Evolutionary conservation across 2,888 invertebrate genomes (phyloP).

Genomic region (Linyphia triangularis): DNA sequence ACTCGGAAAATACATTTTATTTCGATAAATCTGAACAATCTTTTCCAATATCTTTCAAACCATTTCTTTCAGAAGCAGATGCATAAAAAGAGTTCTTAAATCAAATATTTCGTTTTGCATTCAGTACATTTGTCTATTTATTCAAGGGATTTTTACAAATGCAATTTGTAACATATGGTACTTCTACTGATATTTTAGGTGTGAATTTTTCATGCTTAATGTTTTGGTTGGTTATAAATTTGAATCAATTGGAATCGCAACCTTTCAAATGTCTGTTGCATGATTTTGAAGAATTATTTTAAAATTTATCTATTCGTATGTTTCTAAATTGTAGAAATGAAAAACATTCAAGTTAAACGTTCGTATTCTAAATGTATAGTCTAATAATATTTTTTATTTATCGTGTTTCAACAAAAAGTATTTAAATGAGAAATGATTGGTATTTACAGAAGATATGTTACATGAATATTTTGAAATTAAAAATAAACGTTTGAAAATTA

Average conservation of each 20-base stretch:
- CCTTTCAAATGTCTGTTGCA: too few species aligned
- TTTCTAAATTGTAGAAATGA: too few species aligned
- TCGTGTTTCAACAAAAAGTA: too few species aligned
- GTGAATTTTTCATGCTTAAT: not conserved
- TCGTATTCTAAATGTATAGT: too few species aligned
- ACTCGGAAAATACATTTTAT: not conserved
- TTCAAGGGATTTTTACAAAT: not conserved
- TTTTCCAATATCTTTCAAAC: conserved; percentile 33
- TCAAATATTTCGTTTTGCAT: conserved; percentile 38
- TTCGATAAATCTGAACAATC: conserved; percentile 39
- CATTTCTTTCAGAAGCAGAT: conserved; percentile 32
- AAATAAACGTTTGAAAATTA: too few species aligned
- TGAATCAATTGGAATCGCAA: not conserved
- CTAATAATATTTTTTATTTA: too few species aligned
- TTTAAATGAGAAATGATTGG: too few species aligned
- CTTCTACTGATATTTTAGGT: not conserved
- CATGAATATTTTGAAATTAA: too few species aligned
- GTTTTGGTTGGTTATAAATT: not conserved
- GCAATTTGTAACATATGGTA: conserved; percentile 7
- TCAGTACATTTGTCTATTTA: conserved; percentile 21
- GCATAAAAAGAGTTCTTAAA: conserved; percentile 8
- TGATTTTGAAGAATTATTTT: too few species aligned
- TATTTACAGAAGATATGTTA: too few species aligned
- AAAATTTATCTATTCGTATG: too few species aligned
- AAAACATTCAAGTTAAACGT: too few species aligned